Evolutionary conservation across 2,113 vertebrate genomes (phyloP), one percentile per base, ranked within the genome.

Genomic region (Atlantisia rogersi): DNA sequence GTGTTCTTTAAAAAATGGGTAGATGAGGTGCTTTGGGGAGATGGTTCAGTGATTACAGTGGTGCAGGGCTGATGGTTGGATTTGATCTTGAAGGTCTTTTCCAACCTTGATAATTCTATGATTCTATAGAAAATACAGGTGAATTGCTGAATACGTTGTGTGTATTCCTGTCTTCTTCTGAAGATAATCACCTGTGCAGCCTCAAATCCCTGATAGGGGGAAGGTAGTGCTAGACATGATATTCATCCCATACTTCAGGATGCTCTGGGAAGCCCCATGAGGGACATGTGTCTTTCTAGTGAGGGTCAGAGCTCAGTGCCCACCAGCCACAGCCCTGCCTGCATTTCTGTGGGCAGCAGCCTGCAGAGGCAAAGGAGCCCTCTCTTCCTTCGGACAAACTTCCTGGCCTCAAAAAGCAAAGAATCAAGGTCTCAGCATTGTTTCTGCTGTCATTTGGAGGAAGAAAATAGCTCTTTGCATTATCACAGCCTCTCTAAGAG

Each of bases 401-500:
- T 97, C 37, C 11, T 94, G 90, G 59, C 52, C 76, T 42, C 39
- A 69, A 77, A 92, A 94, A 73, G 32, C 35, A 92, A 65, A 92
- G 64, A 88, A 84, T 74, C 62, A 82, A 93, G 67, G 52, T 63
- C 75, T 62, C 68, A 48, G 40, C 35, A 82, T 95, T 93, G 78
- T 92, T 96, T 81, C 88, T 94, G 59, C 88, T 91, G 73, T 63
- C 75, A 55, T 70, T 63, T 56, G 5, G 11, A 80, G 88, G 83
- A 89, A 93, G 78, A 88, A 92, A 92, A 90, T 26, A 35, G 6
- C 8, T 24, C 20, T 64, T 59, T 28, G 28, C 1, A 2, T 97
- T 98, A 97, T 97, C 97, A 16, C 42, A 69, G 32, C 68, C 35
- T 73, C 84, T 68, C 76, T 67, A 68, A 90, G 59, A 81, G 22